Evolutionary conservation across 37 sponge, comb jelly and placozoan species (phyloP).

Genomic region (Oscarella lobularis): DNA sequence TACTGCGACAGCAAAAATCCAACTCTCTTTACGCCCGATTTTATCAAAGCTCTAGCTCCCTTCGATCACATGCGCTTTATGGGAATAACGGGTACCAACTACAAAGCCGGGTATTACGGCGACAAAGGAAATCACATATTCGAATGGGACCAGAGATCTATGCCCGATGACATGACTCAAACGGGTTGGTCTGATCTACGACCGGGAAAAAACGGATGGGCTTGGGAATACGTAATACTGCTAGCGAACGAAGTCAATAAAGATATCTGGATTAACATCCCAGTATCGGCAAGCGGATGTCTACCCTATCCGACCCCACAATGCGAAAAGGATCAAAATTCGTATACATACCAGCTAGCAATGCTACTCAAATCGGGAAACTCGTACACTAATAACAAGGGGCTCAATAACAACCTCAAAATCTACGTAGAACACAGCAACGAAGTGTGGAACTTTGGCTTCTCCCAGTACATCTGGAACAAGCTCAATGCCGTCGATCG

Average conservation of each 20-base stretch:
- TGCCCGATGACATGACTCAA: neutral
- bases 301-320: neutral
- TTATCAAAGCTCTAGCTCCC: slow-evolving; percentile 8
- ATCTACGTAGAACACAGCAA: slow-evolving; percentile 26
- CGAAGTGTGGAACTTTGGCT: slow-evolving; percentile 28
- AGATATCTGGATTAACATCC: slow-evolving; percentile 15
- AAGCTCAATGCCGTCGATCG: slow-evolving; percentile 11
- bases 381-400: neutral
- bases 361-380: neutral
- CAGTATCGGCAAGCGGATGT: neutral
- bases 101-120: slow-evolving; percentile 10
- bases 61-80: slow-evolving; percentile 20
- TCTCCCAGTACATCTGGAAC: slow-evolving; percentile 8
- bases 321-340: neutral
- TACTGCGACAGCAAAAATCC: slow-evolving; percentile 8
- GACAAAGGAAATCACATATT: slow-evolving; percentile 9
- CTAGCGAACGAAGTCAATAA: slow-evolving; percentile 12
- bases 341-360: neutral
- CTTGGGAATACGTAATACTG: slow-evolving; percentile 17
- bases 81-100: slow-evolving; percentile 17
- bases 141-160: slow-evolving; percentile 3
- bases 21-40: neutral
- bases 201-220: neutral
- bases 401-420: slow-evolving; percentile 7
- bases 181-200: neutral